Conservation (phyloP, 2,888 invertebrate genomes). For the Troides helena region DNA sequence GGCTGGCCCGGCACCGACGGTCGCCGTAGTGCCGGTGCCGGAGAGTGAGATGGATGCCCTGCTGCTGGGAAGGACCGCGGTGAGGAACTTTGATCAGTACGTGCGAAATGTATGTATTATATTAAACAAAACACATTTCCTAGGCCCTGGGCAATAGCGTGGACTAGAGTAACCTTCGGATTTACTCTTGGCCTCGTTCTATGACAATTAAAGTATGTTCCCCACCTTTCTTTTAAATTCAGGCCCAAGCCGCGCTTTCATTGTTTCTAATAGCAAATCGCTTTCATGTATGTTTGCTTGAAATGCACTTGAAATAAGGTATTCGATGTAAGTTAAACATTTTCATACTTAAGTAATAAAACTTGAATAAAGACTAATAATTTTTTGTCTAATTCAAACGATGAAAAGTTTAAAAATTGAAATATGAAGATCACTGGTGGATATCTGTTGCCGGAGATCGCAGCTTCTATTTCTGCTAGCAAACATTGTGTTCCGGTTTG, state of each 20-base stretch:
- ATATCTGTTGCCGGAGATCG: no score
- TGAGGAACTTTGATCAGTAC: constrained; percentile 83
- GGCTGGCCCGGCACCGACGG: constrained; percentile 76
- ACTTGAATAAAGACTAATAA: background rate
- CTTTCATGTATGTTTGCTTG: constrained; percentile 16
- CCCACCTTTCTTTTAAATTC: constrained; percentile 11
- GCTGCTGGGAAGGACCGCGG: constrained; percentile 88
- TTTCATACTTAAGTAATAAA: background rate
- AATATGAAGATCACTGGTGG: no score
- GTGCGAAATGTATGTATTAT: constrained; percentile 75
- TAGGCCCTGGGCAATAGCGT: constrained; percentile 24
- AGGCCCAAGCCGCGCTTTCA: constrained; percentile 28
- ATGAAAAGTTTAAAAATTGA: no score
- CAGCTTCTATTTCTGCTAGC: no score
- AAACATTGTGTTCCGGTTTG: no score
- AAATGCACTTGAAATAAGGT: constrained; percentile 14
- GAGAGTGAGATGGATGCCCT: constrained; percentile 91
- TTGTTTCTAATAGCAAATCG: constrained; percentile 13
- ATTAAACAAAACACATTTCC: constrained; percentile 6
- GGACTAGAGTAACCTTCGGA: constrained; percentile 12
- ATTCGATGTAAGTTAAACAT: constrained; percentile 4
- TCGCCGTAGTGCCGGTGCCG: constrained; percentile 81
- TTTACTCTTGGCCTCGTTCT: constrained; percentile 9
- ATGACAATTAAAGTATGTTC: constrained; percentile 27
- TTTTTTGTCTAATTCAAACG: no score